Evolutionary conservation across 1,140 invertebrate species (phyloP).

Genomic region (Andrena cerasifolii): DNA sequence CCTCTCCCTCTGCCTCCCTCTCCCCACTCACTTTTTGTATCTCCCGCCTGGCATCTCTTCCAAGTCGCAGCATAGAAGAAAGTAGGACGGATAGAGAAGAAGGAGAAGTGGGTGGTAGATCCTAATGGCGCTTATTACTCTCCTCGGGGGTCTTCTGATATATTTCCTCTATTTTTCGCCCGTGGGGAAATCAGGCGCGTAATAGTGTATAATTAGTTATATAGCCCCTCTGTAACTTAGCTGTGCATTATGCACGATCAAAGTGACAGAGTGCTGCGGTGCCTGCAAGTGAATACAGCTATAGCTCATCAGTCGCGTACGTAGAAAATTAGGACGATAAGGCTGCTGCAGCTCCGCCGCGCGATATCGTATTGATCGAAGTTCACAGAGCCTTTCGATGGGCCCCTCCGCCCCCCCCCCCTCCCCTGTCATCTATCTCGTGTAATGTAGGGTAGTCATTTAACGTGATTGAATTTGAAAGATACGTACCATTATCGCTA

Average conservation of each 20-base stretch:
- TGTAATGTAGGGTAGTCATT: constrained; percentile 34
- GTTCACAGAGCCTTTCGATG: constrained; percentile 35
- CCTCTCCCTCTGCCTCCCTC: background rate
- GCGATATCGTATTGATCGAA: constrained; percentile 43
- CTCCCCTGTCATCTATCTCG: constrained; percentile 28
- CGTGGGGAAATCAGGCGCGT: constrained; percentile 81
- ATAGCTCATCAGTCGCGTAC: constrained; percentile 60
- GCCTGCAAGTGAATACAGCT: constrained; percentile 60
- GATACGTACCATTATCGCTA: constrained; percentile 48
- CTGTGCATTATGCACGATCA: constrained; percentile 80
- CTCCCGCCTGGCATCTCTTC: constrained; percentile 38
- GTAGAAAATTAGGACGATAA: constrained; percentile 65
- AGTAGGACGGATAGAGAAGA: background rate
- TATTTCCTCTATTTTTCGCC: constrained; percentile 81
- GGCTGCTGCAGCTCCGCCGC: constrained; percentile 22
- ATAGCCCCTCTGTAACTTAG: constrained; percentile 77
- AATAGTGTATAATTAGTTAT: constrained; percentile 81
- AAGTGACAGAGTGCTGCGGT: constrained; percentile 74
- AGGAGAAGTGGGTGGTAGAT: constrained; percentile 66
- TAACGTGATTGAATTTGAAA: constrained; percentile 55
- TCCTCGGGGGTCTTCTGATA: constrained; percentile 76
- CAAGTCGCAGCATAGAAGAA: constrained; percentile 13
- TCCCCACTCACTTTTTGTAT: constrained; percentile 43
- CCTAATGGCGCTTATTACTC: constrained; percentile 81
- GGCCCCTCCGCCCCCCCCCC: too few relatives aligned